These are phyloP conservation scores for Rhysida immarginata DNA, from an alignment of 1,140 invertebrate genomes.

Conservation along the genomic window DNA sequence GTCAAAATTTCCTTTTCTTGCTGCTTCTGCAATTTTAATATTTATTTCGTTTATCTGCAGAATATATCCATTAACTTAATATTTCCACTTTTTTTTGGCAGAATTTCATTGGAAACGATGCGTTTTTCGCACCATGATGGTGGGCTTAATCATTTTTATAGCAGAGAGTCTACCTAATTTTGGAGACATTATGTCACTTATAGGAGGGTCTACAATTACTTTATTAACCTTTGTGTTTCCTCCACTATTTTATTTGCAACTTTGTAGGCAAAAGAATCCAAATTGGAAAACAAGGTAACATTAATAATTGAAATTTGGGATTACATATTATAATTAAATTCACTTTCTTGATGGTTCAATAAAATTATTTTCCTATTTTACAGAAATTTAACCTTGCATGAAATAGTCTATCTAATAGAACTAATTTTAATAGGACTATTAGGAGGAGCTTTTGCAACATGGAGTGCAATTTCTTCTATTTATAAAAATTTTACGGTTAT, in stretches of 20 bases:
- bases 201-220: slow-evolving; percentile 68
- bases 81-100: slow-evolving; percentile 32
- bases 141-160: slow-evolving; percentile 53
- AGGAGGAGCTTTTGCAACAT: not conserved
- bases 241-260: slow-evolving; percentile 56
- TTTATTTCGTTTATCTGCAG: too few species aligned
- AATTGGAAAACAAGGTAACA: too few species aligned
- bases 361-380: not conserved
- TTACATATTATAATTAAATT: too few species aligned
- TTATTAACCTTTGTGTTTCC: slow-evolving; percentile 69
- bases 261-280: slow-evolving; percentile 23
- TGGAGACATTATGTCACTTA: slow-evolving; percentile 71
- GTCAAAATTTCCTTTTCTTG: slow-evolving; percentile 13
- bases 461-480: not conserved
- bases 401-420: not conserved
- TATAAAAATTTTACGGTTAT: too few species aligned
- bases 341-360: not conserved
- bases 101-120: slow-evolving; percentile 64
- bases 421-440: not conserved
- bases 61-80: not conserved
- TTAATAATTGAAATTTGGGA: too few species aligned
- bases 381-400: not conserved
- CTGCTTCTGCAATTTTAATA: slow-evolving; percentile 3
- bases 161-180: slow-evolving; percentile 71
- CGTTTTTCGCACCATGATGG: slow-evolving; percentile 48